Base-by-base conservation (phyloP, 2,888 invertebrate species). In the Anoncus sp. region DNA sequence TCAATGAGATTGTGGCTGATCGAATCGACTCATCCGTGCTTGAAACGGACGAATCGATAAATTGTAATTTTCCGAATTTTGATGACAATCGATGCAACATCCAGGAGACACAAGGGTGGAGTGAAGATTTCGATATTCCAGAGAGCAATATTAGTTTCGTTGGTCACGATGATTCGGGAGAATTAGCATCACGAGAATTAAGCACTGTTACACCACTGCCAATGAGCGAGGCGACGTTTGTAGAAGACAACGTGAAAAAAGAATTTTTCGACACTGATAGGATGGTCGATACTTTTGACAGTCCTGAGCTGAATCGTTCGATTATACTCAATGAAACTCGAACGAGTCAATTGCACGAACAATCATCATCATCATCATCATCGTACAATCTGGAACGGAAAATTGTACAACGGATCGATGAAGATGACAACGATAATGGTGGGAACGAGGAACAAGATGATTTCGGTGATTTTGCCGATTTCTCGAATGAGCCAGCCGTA, bases 401-500 rank as follows among this genome's bases (percentile, higher is more conserved):
- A 2, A 40, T 38, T 14, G 16, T 27, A 18, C 20, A 22, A 18
- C 16, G 60, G 57, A 49, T 40, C 43, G 55, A 67, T 49, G 24
- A 60, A 31, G 22, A 4, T 20, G 47, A 35, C 10, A 47, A 63
- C 22, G 63, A 63, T n/a, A n/a, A n/a, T n/a, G n/a, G n/a, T n/a
- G n/a, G n/a, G 38, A 60, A 57, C 14, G 40, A 81, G 16, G 84
- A 85, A 5, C 87, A 90, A 18, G 91, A 91, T 79, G 91, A 92
- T 82, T 92, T 92, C 79, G 91, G 90, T 4, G 91, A 92, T 82
- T 92, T 92, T 83, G 86, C 90, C 14, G 89, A 91, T 78, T 90
- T 90, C 75, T 85, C 88, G n/a, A 84, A 82, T 62, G 79, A 62
- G 22, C 49, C 82, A 4, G 78, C 77, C 3, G 73, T 76, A 20